phyloP scores from a whole-genome alignment of 2,113 vertebrate genomes.

The Alethe diademata region DNA sequence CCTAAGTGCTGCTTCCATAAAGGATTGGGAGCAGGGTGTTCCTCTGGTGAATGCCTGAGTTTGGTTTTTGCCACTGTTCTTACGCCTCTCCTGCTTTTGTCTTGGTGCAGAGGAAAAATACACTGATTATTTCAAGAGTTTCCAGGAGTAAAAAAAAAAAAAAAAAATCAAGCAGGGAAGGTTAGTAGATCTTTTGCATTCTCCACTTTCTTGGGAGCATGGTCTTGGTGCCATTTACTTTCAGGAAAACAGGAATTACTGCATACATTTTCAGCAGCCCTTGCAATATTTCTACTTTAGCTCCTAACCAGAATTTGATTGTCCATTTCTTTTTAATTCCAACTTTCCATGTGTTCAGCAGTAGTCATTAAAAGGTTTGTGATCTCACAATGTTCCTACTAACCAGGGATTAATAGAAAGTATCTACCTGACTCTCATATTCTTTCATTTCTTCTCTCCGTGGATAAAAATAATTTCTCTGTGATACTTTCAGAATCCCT shows the following conservation, averaged over 20 bases:
- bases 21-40: neutral
- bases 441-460: neutral
- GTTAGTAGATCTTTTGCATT: neutral
- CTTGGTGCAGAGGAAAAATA: neutral
- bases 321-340: neutral
- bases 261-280: neutral
- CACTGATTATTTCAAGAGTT: neutral
- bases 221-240: neutral
- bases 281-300: neutral
- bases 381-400: neutral
- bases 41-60: neutral
- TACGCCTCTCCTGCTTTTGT: rapidly evolving
- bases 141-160: neutral
- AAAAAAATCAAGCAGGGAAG: neutral
- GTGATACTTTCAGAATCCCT: neutral
- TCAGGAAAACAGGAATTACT: neutral
- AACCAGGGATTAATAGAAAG: neutral
- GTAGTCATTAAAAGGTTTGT: neutral
- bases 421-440: neutral
- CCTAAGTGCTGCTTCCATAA: neutral
- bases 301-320: neutral
- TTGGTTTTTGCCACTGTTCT: neutral
- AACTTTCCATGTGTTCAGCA: neutral
- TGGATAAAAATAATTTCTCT: conserved; percentile 16
- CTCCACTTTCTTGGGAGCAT: neutral